Evolutionary conservation across 2,113 vertebrate genomes (phyloP), one percentile per base, ranked within the genome.

Genomic region (Halichoeres trimaculatus): DNA sequence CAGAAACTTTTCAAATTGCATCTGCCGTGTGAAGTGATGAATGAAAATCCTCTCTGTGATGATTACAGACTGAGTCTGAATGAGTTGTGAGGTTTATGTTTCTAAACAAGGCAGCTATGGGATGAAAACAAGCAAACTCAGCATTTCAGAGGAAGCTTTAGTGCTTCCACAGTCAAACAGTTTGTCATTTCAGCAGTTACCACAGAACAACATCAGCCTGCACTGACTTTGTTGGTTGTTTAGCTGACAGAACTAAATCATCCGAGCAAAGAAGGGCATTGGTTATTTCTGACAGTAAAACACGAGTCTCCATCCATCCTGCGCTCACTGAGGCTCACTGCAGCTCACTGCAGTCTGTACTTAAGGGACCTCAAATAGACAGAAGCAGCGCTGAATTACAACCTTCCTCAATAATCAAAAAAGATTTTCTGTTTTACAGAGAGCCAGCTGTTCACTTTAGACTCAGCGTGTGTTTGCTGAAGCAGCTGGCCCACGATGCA

Each of bases 381-480:
- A 88, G 75, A 58, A 74, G 79, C 76, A 80, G 74, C 66, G 70
- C 76, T 57, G 77, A 91, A 88, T 92, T 90, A 89, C 80, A 89
- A 85, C 83, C 78, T 88, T 87, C 43, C 51, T 52, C 80, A 85
- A 80, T 88, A 80, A 86, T 89, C 73, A 84, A 78, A 89, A 87
- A 84, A 80, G 16, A 60, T 77, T 74, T 80, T 80, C 72, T 83
- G 43, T 69, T 86, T 89, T 91, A 66, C 62, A 65, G 75, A 61
- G 55, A 61, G 74, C 76, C 81, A 85, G 80, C 76, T 85, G 88
- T 70, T 78, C 68, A 24, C 53, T 54, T 64, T 8, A 51, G 69
- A 48, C 36, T 62, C 12, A 1, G 24, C 74, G 58, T 80, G 62
- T 40, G 38, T 81, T 70, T 65, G 20, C 66, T 53, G 50, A 64